Conservation (phyloP, 2,888 invertebrate species). For the Drosophila anomalata region DNA sequence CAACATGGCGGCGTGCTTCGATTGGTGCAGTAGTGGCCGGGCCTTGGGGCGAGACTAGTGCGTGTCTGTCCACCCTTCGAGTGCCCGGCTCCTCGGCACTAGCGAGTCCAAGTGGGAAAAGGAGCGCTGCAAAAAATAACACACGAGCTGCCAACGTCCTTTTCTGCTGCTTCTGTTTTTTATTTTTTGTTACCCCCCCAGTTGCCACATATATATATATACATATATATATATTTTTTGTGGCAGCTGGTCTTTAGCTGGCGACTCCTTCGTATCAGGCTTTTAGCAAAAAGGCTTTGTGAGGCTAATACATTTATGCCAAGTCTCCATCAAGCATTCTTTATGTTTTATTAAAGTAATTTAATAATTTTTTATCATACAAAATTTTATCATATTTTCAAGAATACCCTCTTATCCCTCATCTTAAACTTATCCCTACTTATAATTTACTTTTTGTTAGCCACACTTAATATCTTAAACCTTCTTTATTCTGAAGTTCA, state of each 20-base stretch:
- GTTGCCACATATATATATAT: neutral
- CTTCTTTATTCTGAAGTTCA: neutral
- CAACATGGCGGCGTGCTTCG: slow-evolving; percentile 66
- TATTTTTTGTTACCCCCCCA: neutral
- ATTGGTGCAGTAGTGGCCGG: slow-evolving; percentile 64
- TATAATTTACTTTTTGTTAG: too few species aligned
- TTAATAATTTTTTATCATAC: neutral
- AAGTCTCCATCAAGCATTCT: neutral
- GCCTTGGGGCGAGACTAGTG: slow-evolving; percentile 60
- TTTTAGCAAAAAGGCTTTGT: slow-evolving; percentile 69
- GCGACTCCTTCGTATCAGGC: slow-evolving; percentile 52
- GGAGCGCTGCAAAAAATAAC: slow-evolving; percentile 32
- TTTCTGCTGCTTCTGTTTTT: slow-evolving; percentile 21
- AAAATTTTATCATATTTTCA: neutral
- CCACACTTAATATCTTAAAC: neutral
- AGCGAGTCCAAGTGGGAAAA: slow-evolving; percentile 12
- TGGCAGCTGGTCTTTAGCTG: slow-evolving; percentile 41
- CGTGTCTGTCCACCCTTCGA: slow-evolving; percentile 52
- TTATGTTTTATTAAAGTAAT: neutral
- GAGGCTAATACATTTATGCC: slow-evolving; percentile 71
- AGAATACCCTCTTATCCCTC: too few species aligned
- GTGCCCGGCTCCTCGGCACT: slow-evolving; percentile 14
- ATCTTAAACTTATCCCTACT: too few species aligned
- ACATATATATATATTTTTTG: slow-evolving; percentile 36
- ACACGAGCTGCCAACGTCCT: slow-evolving; percentile 31